Percentiles rank a stretch among this genome's conserved stretches.
phyloP scores from a whole-genome alignment of 2,888 invertebrate species.

The Lycocerus yunnanus region DNA sequence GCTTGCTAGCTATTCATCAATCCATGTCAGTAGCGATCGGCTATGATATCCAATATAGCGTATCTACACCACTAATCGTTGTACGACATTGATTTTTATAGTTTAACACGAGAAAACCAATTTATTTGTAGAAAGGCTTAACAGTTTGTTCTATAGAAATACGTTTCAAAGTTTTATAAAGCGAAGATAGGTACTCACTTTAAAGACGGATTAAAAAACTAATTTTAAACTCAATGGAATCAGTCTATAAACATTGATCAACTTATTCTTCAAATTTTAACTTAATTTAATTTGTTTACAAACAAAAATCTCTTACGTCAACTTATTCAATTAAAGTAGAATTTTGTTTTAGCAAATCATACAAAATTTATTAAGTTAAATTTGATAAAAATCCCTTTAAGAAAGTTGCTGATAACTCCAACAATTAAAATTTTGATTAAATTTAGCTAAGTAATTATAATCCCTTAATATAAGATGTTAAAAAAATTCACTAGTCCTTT shows the following conservation, averaged over 20 bases:
- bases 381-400: background rate
- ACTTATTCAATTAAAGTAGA: conserved; percentile 11
- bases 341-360: background rate
- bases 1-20: conserved; percentile 45
- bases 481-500: background rate
- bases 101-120: conserved; percentile 32
- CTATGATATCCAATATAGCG: conserved; percentile 50
- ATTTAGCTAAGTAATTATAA: background rate
- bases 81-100: conserved; percentile 47
- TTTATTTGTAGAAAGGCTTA: conserved; percentile 31
- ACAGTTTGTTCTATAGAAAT: conserved; percentile 22
- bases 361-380: background rate
- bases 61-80: conserved; percentile 48
- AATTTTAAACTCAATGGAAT: conserved; percentile 33
- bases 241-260: conserved; percentile 30
- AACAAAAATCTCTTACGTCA: conserved; percentile 4
- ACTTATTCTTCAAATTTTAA: conserved; percentile 21
- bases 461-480: background rate
- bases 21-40: conserved; percentile 46
- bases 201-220: conserved; percentile 33
- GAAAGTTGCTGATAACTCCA: background rate
- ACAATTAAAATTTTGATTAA: conserved; percentile 7
- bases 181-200: conserved; percentile 21
- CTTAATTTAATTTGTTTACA: conserved; percentile 9
- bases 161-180: conserved; percentile 25